phyloP scores from a whole-genome alignment of 2,888 invertebrate species.

The Tetheella fluctuosa region DNA sequence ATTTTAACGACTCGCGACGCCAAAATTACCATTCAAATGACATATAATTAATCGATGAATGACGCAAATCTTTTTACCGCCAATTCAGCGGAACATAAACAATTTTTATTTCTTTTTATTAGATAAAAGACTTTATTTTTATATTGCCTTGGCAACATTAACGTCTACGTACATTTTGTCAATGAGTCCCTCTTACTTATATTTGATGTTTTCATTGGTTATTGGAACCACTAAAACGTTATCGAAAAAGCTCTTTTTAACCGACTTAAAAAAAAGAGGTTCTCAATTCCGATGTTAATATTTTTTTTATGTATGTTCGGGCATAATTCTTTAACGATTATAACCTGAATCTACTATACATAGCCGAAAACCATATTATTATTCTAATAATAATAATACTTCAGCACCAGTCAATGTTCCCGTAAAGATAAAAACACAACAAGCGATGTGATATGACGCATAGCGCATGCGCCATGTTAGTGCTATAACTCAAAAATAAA shows the following conservation, averaged over 20 bases:
- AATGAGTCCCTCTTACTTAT: background rate
- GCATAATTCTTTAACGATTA: background rate
- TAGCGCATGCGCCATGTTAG: background rate
- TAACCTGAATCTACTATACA: background rate
- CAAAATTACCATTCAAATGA: background rate
- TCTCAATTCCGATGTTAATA: too few relatives aligned
- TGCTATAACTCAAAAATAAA: background rate
- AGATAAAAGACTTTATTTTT: background rate
- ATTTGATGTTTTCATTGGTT: too few relatives aligned
- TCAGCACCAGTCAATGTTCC: background rate
- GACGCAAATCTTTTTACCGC: background rate
- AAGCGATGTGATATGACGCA: slow-evolving; percentile 4
- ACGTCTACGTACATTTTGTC: background rate
- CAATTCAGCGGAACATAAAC: background rate
- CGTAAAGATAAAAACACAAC: background rate
- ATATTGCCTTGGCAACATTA: background rate
- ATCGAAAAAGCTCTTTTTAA: too few relatives aligned
- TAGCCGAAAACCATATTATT: background rate
- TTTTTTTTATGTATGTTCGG: too few relatives aligned
- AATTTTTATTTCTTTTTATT: background rate
- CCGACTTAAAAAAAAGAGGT: too few relatives aligned
- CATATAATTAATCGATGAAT: too few relatives aligned
- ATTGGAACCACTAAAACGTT: too few relatives aligned
- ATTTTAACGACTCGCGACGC: background rate
- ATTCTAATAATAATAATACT: too few relatives aligned